Evolutionary conservation across 2,797 vertebrate species (phyloP).

Genomic region (Mareca strepera): DNA sequence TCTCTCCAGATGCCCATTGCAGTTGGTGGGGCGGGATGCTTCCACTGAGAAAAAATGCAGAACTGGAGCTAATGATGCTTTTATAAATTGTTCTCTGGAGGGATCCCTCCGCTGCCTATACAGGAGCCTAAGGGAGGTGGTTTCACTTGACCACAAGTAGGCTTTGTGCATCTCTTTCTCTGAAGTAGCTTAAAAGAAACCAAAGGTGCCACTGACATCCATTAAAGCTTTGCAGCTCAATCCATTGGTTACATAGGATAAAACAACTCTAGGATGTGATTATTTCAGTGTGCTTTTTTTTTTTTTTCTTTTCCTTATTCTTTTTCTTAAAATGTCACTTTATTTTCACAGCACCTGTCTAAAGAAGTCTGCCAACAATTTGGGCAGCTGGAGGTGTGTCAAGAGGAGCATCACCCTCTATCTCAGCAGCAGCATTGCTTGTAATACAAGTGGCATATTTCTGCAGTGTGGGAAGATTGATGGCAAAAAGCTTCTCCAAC

Average conservation of each 20-base stretch:
- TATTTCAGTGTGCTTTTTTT: not conserved
- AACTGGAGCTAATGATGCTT: not conserved
- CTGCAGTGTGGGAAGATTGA: not conserved
- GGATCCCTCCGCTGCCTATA: not conserved
- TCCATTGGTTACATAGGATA: accelerated
- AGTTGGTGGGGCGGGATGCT: not conserved
- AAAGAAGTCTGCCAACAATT: not conserved
- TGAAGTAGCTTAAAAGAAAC: not conserved
- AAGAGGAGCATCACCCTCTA: not conserved
- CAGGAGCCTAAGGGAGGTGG: not conserved
- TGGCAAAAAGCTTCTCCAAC: not conserved
- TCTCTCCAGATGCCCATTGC: not conserved
- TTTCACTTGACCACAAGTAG: not conserved
- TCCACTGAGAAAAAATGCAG: not conserved
- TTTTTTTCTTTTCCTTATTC: not conserved
- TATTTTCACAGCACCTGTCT: conserved; percentile 48
- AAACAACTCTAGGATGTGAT: not conserved
- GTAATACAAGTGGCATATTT: not conserved
- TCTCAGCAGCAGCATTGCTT: not conserved
- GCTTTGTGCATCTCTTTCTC: not conserved
- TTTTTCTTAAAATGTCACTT: not conserved
- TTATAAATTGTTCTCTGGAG: not conserved
- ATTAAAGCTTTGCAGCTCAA: not conserved
- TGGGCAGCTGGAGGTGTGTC: not conserved
- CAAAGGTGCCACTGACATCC: not conserved